A percentile compares a stretch with the other conserved stretches of the same genome.
phyloP scores from a whole-genome alignment of 1,140 invertebrate species.

The Psilanteris sp. region DNA sequence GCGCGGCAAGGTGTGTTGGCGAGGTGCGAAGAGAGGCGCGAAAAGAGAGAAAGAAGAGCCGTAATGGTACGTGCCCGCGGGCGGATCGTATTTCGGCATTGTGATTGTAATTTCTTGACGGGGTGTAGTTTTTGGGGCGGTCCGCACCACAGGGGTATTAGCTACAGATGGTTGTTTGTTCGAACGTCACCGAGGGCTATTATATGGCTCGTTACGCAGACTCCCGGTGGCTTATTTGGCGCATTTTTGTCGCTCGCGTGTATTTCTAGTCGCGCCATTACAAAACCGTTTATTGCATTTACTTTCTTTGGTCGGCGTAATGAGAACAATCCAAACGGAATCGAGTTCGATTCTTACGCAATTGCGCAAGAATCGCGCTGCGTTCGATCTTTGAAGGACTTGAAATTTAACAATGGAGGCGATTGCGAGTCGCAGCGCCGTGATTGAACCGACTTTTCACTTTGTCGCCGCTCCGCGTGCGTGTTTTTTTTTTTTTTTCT shows the following conservation, averaged over 20 bases:
- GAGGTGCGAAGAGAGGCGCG: constrained; percentile 22
- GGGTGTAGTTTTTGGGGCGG: constrained; percentile 78
- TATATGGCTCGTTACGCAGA: constrained; percentile 77
- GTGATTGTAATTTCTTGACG: constrained; percentile 79
- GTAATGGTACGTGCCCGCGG: constrained; percentile 72
- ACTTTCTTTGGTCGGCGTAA: constrained; percentile 52
- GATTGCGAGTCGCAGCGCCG: not conserved
- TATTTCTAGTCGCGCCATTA: constrained; percentile 31
- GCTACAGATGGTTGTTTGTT: constrained; percentile 80
- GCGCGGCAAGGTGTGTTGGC: constrained; percentile 44
- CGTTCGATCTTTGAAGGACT: constrained; percentile 21
- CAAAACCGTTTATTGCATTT: constrained; percentile 53
- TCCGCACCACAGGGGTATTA: constrained; percentile 77
- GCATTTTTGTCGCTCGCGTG: constrained; percentile 59
- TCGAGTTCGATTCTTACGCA: constrained; percentile 55
- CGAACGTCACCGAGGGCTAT: constrained; percentile 76
- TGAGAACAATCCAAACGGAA: constrained; percentile 57
- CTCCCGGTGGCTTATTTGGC: constrained; percentile 68
- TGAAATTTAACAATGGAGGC: constrained; percentile 42
- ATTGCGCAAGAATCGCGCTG: constrained; percentile 26
- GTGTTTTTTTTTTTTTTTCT: not conserved
- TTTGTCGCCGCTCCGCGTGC: no score
- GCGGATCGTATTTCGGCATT: constrained; percentile 78
- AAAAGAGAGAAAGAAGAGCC: constrained; percentile 46
- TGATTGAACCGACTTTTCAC: not conserved